Base-by-base conservation (phyloP, 2,888 invertebrate species). In the Cryptophagus acutangulus region DNA sequence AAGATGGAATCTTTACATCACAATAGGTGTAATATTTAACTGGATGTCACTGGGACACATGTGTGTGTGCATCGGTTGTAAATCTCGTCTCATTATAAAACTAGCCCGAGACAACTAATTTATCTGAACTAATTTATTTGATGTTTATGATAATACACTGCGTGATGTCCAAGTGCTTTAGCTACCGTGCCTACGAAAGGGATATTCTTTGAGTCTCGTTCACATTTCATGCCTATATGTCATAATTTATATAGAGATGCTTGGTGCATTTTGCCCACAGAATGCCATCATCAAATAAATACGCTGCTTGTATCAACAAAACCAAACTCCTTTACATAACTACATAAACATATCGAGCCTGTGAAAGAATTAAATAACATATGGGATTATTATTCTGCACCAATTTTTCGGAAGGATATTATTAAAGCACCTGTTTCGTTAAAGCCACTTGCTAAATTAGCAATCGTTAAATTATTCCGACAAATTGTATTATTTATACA, bases 1-100 rank as follows among this genome's bases (percentile, higher is more conserved):
- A 50, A 59, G 64, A 63, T 66, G 65, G 58, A 64, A 63, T 66
- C 65, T 64, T 65, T 63, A 64, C 66, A 66, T 65, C 60, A 68
- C 67, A 67, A 68, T 66, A 55, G 61, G 38, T 44, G 62, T 52
- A 58, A 67, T 67, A 66, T 63, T 65, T 67, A 65, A 66, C 58
- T 52, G 51, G 48, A 55, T 54, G 55, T 52, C 54, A 55, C 40
- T 50, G 45, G 48, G n/a, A 12, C 26, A 26, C 12, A 26, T 26
- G 9, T 26, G 26, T 26, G 26, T 26, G 26, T 26, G 10, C 38
- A 34, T 54, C 51, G 56, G 52, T 55, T 58, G 60, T 62, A 59
- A 65, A 65, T 66, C 66, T 63, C 54, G 46, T 57, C 59, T 64
- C 63, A 62, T 64, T 65, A 63, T 61, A 60, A 59, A 61, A 50